Base-by-base conservation (phyloP, 2,888 invertebrate species). In the Drosophila imparisetae region DNA sequence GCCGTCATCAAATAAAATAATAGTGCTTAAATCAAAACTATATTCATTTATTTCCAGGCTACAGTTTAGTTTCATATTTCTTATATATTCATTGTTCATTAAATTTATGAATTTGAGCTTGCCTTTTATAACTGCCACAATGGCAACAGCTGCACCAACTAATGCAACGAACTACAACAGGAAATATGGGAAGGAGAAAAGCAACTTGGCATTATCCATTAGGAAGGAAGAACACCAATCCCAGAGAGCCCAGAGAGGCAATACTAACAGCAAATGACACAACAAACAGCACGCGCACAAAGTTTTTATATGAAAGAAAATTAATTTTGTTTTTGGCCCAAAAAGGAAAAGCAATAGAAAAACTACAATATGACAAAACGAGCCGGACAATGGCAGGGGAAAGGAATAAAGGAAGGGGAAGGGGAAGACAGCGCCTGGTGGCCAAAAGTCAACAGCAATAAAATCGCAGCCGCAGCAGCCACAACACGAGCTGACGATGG, bases 361-460 rank as follows among this genome's bases (percentile, higher is more conserved):
- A 78, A 81, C 78, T 81, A 78, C 73, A 72, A 78, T 72, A 77
- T 61, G 60, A 59, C 59, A 73, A 65, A 70, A 67, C 74, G 66
- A 64, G 66, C 63, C 54, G 60, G 57, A 48, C 60, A 52, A 11
- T 18, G 61, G n/a, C 45, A 21, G 18, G 38, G 55, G 40, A 5
- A 18, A 11, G 30, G 32, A 49, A 8, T 15, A 13, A 36, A 8
- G 32, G 15, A 42, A 13, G 36, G 27, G 27, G 11, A 7, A 8
- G n/a, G 55, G 27, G 18, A 38, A 27, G 27, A 13, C 27, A 38
- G 24, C 15, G 54, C 48, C 48, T 58, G 75, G 63, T 60, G 80
- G 78, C 81, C 73, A 78, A 90, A 86, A 86, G 81, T 80, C 85
- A 89, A 89, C 85, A 78, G 85, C 68, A 90, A 90, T 86, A 88